Evolutionary conservation across 1,140 invertebrate species (phyloP).

Genomic region (Platorchestia sp.): DNA sequence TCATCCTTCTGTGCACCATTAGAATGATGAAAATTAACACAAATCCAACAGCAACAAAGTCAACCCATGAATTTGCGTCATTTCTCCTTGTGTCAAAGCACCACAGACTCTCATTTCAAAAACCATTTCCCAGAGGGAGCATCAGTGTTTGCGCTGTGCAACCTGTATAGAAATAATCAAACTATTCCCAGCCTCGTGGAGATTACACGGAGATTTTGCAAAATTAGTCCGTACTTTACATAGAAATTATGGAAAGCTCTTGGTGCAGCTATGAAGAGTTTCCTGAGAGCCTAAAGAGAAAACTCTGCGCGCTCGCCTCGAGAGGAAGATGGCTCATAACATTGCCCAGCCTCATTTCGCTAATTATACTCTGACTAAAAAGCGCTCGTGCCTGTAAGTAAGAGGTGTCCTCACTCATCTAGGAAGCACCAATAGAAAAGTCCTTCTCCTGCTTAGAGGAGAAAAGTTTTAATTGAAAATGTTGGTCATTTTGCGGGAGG

Average conservation of each 20-base stretch:
- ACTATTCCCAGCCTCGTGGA: not conserved
- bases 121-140: not conserved
- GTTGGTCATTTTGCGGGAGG: conserved; percentile 5
- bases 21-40: not conserved
- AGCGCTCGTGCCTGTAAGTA: not conserved
- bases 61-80: not conserved
- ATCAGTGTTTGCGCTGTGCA: not conserved
- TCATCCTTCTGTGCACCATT: too few species aligned
- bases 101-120: not conserved
- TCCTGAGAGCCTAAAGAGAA: not conserved
- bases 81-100: not conserved
- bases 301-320: not conserved
- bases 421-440: conserved; percentile 12
- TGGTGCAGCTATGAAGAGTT: not conserved
- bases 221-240: not conserved
- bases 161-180: not conserved
- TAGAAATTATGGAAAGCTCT: not conserved
- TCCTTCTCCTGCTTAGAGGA: not conserved
- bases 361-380: not conserved
- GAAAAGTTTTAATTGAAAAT: conserved; percentile 33
- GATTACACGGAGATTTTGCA: not conserved
- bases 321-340: not conserved
- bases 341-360: not conserved
- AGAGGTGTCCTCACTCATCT: not conserved
- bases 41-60: not conserved